Evolutionary conservation across 2,113 vertebrate genomes (phyloP).

Genomic region (Bos indicus): DNA sequence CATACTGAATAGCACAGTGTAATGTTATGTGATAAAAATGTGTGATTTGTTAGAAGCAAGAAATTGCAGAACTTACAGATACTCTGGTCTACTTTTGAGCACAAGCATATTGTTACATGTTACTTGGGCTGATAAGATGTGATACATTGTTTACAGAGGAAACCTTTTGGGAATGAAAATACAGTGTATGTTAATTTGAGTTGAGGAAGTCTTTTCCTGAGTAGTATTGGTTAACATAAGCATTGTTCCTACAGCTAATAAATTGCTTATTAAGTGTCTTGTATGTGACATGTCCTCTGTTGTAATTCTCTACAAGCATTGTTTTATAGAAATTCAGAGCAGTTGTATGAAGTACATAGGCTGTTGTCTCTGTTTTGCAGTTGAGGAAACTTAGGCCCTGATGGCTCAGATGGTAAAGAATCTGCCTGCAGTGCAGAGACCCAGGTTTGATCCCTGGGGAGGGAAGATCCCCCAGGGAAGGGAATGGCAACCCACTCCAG

Average conservation of each 20-base stretch:
- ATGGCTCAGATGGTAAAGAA: neutral
- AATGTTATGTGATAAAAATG: neutral
- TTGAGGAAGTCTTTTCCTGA: neutral
- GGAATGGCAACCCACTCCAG: neutral
- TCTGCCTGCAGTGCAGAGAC: neutral
- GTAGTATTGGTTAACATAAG: neutral
- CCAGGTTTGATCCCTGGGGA: neutral
- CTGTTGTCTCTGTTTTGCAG: constrained; percentile 14
- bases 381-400: neutral
- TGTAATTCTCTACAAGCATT: neutral
- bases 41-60: neutral
- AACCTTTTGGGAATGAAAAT: constrained; percentile 27
- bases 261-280: neutral
- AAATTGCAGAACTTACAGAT: neutral
- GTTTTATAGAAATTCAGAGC: neutral
- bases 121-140: neutral
- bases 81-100: neutral
- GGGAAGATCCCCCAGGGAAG: neutral
- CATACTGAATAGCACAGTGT: neutral
- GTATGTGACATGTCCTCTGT: neutral
- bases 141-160: constrained; percentile 34
- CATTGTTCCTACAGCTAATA: neutral
- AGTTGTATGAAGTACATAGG: neutral
- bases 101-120: neutral
- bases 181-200: constrained; percentile 5